Evolutionary conservation across 2,888 invertebrate species (phyloP), one percentile per base, ranked within the genome.

Genomic region (Brassicogethes aeneus): DNA sequence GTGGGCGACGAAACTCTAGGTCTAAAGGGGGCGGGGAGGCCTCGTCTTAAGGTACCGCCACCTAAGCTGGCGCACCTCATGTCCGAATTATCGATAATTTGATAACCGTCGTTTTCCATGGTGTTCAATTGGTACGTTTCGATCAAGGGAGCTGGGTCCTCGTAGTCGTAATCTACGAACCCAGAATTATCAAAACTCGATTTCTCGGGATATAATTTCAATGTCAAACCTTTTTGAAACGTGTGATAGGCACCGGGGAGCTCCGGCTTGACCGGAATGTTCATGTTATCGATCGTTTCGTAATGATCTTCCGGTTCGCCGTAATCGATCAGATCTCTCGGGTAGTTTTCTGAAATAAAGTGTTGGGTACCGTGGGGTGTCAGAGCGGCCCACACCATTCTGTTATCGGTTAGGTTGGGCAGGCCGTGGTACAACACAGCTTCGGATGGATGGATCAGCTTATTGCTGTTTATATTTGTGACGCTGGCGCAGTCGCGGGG

Each of bases 361-460:
- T 88, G 87, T 15, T 85, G 74, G 0, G 87, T 87, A 10, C 86
- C 87, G 38, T 85, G 76, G 0, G 88, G 88, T 0, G 88, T 88
- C 7, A 90, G 67, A 0, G 89, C 86, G 1, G 90, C 89, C 90
- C 90, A 90, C 34, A 68, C 65, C 64, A 66, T 64, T 14, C 68
- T 56, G 44, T 68, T 68, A 42, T 67, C 68, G 17, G 61, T 64
- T 36, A 59, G 45, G 42, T 44, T 53, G 2, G 51, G 45, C 2
- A 54, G 45, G 3, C 52, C 47, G 41, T 65, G 63, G 46, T 64
- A 66, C 34, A 66, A 47, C 3, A 61, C 62, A 1, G 61, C 48
- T 30, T 67, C 66, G 1, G 63, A 52, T 46, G 65, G 68, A 51
- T 61, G 67, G 13, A 63, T 60, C 45, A 61, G 48, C 49, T 62